Evolutionary conservation across 2,113 vertebrate genomes (phyloP).

Genomic region (Corythoichthys intestinalis): DNA sequence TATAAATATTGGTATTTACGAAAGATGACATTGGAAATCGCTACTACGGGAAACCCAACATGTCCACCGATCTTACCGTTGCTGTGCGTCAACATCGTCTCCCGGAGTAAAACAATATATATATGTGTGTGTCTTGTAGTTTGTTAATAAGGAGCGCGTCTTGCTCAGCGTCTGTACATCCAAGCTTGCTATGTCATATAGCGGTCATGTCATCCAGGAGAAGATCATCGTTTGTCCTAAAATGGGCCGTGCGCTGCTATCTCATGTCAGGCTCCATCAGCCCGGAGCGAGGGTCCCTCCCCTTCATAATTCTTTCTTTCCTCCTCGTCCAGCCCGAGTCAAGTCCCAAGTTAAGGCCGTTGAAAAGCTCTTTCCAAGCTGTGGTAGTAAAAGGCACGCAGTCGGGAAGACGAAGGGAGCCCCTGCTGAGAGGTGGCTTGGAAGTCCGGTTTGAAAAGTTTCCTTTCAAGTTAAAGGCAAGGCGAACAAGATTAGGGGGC

Average conservation of each 20-base stretch:
- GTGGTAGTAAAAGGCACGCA: slow-evolving; percentile 36
- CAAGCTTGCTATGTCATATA: slow-evolving; percentile 31
- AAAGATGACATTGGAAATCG: not conserved
- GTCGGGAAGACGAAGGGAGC: slow-evolving; percentile 46
- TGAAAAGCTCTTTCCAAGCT: slow-evolving; percentile 36
- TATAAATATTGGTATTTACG: not conserved
- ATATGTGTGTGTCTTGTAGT: not conserved
- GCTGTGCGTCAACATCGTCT: not conserved
- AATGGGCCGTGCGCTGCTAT: slow-evolving; percentile 37
- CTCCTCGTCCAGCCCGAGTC: not conserved
- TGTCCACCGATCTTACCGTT: not conserved
- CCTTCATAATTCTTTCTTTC: slow-evolving; percentile 44
- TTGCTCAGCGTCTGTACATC: not conserved
- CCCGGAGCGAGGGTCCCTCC: slow-evolving; percentile 53
- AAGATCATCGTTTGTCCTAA: not conserved
- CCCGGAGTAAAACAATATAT: not conserved
- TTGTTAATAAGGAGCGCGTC: not conserved
- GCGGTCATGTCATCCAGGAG: slow-evolving; percentile 57
- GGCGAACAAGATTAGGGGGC: not conserved
- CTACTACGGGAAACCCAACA: slow-evolving; percentile 30
- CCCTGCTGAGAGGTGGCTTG: slow-evolving; percentile 58
- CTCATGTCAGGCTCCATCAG: slow-evolving; percentile 64
- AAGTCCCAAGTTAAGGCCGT: slow-evolving; percentile 14
- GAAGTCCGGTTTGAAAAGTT: not conserved
- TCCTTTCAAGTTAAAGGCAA: not conserved